Evolutionary conservation across 2,888 invertebrate genomes (phyloP).

Genomic region (Anthophora plumipes): DNA sequence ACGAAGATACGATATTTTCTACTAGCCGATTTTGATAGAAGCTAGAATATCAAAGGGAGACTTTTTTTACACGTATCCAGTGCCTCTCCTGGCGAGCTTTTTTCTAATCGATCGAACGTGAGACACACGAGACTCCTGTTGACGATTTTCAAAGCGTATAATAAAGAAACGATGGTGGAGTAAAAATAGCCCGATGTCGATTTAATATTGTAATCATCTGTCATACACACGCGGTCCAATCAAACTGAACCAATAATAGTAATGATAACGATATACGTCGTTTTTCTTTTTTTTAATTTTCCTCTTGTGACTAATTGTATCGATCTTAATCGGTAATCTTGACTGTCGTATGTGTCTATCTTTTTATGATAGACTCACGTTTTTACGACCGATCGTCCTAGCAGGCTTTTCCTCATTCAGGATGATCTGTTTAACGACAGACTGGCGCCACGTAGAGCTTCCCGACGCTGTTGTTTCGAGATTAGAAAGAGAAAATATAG

Average conservation of each 20-base stretch:
- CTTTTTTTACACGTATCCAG: slow-evolving; percentile 35
- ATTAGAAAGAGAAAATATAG: background rate
- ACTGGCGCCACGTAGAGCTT: slow-evolving; percentile 17
- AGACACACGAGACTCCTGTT: slow-evolving; percentile 41
- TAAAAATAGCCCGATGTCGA: slow-evolving; percentile 33
- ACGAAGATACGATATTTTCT: slow-evolving; percentile 56
- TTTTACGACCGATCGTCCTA: slow-evolving; percentile 33
- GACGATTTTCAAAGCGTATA: background rate
- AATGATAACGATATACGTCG: slow-evolving; percentile 52
- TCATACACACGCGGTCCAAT: slow-evolving; percentile 65
- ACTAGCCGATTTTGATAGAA: slow-evolving; percentile 51
- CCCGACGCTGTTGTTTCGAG: slow-evolving; percentile 21
- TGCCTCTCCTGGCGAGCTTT: slow-evolving; percentile 41
- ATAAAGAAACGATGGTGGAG: background rate
- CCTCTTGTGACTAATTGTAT: slow-evolving; percentile 60
- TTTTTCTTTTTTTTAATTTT: too few species aligned
- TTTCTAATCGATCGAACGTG: slow-evolving; percentile 31
- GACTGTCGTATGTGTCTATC: slow-evolving; percentile 27
- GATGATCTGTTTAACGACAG: slow-evolving; percentile 20
- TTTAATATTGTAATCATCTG: slow-evolving; percentile 48
- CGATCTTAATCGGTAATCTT: slow-evolving; percentile 51
- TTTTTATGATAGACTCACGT: slow-evolving; percentile 49
- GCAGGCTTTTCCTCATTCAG: slow-evolving; percentile 22
- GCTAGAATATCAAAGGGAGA: slow-evolving; percentile 24
- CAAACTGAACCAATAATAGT: slow-evolving; percentile 72